phyloP scores from a whole-genome alignment of 2,113 vertebrate genomes.

The Pyrgilauda ruficollis region DNA sequence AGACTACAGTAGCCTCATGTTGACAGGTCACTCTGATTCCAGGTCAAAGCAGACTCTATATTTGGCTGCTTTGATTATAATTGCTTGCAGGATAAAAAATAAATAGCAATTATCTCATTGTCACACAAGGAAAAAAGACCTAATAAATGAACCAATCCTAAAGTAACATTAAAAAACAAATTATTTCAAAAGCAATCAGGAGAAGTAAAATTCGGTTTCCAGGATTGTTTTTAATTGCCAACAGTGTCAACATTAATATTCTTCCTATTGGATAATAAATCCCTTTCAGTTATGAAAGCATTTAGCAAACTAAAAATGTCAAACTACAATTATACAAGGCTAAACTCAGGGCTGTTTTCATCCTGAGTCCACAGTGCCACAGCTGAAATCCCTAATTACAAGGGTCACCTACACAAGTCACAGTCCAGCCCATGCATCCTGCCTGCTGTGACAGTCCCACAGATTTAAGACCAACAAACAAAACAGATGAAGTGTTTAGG shows the following conservation, averaged over 20 bases:
- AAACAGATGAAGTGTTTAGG: not conserved
- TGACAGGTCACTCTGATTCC: slow-evolving; percentile 44
- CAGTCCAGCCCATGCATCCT: not conserved
- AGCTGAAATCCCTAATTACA: slow-evolving; percentile 25
- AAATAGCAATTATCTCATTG: slow-evolving; percentile 63
- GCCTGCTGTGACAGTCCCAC: not conserved
- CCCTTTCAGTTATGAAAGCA: slow-evolving; percentile 3
- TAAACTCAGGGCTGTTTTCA: not conserved
- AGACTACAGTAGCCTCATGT: slow-evolving; percentile 5
- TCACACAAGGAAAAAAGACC: slow-evolving; percentile 7
- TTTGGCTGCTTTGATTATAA: slow-evolving; percentile 43
- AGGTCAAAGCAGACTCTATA: slow-evolving; percentile 32
- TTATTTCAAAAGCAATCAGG: slow-evolving; percentile 19
- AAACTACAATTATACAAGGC: not conserved
- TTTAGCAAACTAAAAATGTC: slow-evolving; percentile 19
- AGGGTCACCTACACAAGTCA: not conserved
- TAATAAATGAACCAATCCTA: slow-evolving; percentile 37
- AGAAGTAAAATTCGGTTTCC: slow-evolving; percentile 17
- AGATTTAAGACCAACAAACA: slow-evolving; percentile 21
- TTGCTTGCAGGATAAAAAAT: slow-evolving; percentile 45
- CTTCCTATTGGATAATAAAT: not conserved
- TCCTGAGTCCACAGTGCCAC: not conserved
- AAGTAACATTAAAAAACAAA: slow-evolving; percentile 1
- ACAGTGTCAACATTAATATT: slow-evolving; percentile 12
- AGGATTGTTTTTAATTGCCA: slow-evolving; percentile 43